Conservation (phyloP, 2,888 invertebrate genomes). For the Iselma pallidipennis region DNA sequence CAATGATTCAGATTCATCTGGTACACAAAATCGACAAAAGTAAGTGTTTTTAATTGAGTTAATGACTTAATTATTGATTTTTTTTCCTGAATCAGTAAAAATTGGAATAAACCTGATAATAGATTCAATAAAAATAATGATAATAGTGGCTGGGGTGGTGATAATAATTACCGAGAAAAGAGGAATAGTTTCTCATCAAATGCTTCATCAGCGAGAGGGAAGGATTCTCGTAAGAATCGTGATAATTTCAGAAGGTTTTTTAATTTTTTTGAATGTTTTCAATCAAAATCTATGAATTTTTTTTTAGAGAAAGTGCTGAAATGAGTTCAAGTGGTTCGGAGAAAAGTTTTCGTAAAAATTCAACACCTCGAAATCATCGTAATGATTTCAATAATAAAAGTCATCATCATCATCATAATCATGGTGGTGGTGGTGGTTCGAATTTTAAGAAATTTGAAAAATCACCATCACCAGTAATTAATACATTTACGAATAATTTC, state of each 20-base stretch:
- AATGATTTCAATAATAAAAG: neutral
- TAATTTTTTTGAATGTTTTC: too few relatives aligned
- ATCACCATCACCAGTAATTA: neutral
- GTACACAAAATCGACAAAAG: neutral
- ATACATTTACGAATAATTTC: neutral
- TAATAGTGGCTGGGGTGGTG: constrained; percentile 8
- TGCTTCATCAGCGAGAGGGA: neutral
- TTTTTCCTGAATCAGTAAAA: too few relatives aligned
- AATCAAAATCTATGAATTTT: too few relatives aligned
- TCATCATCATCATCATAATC: neutral
- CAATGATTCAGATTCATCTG: neutral
- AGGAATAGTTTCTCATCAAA: neutral
- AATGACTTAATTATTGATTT: too few relatives aligned
- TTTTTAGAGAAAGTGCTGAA: constrained; percentile 44
- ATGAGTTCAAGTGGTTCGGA: constrained; percentile 49
- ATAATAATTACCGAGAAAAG: constrained; percentile 2
- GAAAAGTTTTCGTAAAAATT: constrained; percentile 41
- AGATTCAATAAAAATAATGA: constrained; percentile 7
- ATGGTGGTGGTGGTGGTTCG: constrained; percentile 10
- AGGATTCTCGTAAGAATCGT: neutral
- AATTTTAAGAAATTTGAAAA: constrained; percentile 17
- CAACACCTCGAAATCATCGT: constrained; percentile 4
- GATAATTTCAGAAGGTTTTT: neutral
- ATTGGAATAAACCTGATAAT: constrained; percentile 8
- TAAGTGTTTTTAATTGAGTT: too few relatives aligned